phyloP scores from a whole-genome alignment of 2,113 vertebrate species.

The Notechis scutatus region DNA sequence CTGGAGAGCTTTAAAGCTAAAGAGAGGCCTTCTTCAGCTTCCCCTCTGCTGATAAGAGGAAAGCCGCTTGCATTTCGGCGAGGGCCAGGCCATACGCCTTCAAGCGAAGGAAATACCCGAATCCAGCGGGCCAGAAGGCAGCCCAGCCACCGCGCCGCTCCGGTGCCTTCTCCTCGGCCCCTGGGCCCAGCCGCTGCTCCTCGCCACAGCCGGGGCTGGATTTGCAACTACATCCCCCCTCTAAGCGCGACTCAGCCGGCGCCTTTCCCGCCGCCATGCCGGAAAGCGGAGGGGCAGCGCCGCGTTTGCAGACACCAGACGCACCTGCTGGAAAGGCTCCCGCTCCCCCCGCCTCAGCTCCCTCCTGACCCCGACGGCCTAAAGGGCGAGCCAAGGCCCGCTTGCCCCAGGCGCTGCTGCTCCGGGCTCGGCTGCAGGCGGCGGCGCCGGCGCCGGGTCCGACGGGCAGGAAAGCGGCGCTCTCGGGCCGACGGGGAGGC shows the following conservation, averaged over 20 bases:
- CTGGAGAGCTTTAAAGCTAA: accelerated
- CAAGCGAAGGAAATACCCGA: background rate
- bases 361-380: background rate
- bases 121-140: background rate
- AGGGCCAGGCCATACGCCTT: background rate
- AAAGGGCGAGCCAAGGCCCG: background rate
- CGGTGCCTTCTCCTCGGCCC: background rate
- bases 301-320: no score
- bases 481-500: background rate
- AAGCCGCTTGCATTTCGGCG: background rate
- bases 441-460: background rate
- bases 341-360: background rate
- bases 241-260: background rate
- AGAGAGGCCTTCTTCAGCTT: background rate
- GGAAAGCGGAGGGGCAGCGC: slow-evolving; percentile 16
- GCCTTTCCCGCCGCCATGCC: no score
- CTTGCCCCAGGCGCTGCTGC: background rate
- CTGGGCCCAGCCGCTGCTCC: background rate
- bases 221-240: background rate
- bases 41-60: background rate
- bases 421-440: background rate
- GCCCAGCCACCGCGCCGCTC: background rate
- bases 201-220: background rate
- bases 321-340: background rate
- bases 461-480: background rate